phyloP scores from a whole-genome alignment of 2,888 invertebrate genomes.

The Onthophagus sagittarius region DNA sequence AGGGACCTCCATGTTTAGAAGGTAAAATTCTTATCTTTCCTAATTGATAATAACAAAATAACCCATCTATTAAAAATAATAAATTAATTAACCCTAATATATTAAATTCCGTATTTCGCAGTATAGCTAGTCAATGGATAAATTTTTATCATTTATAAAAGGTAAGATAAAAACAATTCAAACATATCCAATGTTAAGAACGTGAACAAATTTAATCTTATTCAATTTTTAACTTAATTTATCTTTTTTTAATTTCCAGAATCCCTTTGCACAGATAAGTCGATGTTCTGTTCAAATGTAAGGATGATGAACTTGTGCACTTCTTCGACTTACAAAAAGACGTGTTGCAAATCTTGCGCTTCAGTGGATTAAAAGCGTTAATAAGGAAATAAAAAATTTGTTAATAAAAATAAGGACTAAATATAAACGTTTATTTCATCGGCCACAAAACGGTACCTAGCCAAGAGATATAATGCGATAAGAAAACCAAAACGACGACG shows the following conservation, averaged over 20 bases:
- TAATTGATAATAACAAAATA: not conserved
- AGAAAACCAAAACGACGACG: not conserved
- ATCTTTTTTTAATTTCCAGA: slow-evolving; percentile 47
- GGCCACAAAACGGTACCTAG: slow-evolving; percentile 8
- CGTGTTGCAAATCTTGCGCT: slow-evolving; percentile 67
- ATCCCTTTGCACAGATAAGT: slow-evolving; percentile 73
- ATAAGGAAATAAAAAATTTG: slow-evolving; percentile 12
- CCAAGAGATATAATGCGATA: not conserved
- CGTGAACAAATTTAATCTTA: too few relatives aligned
- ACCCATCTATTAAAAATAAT: not conserved
- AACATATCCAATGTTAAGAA: not conserved
- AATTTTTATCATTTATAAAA: slow-evolving; percentile 6
- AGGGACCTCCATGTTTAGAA: slow-evolving; percentile 61
- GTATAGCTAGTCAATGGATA: slow-evolving; percentile 23
- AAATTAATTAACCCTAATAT: slow-evolving; percentile 4
- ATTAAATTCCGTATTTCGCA: slow-evolving; percentile 17
- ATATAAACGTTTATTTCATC: not conserved
- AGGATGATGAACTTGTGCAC: slow-evolving; percentile 86
- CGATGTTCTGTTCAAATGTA: slow-evolving; percentile 82
- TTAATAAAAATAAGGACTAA: slow-evolving; percentile 14
- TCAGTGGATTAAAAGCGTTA: slow-evolving; percentile 14
- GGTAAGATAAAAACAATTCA: not conserved
- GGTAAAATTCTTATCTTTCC: slow-evolving; percentile 12
- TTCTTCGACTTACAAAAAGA: slow-evolving; percentile 74
- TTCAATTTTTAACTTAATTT: not conserved